These are phyloP conservation scores for Heliopora coerulea DNA, from an alignment of 92 coral and sea anemone species.

Conservation along the genomic window DNA sequence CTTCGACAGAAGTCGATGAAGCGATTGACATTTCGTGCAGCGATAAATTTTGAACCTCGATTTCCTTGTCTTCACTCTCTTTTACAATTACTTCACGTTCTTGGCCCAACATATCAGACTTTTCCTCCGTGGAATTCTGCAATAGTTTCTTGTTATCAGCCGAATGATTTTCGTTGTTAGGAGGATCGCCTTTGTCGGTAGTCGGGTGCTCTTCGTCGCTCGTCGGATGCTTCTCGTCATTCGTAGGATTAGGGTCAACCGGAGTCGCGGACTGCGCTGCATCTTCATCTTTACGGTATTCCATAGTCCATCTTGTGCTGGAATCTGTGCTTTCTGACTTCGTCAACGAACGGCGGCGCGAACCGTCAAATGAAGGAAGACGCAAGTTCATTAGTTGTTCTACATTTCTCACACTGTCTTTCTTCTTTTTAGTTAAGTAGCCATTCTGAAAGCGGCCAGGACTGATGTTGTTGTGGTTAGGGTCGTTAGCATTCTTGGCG, in stretches of 20 bases:
- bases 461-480: no score
- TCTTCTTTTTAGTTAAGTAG: constrained; percentile 74
- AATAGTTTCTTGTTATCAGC: neutral
- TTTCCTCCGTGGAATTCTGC: neutral
- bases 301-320: no score
- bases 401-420: constrained; percentile 29
- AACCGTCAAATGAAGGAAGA: constrained; percentile 32
- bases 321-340: neutral
- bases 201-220: neutral
- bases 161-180: neutral
- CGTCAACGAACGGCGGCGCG: neutral
- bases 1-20: neutral
- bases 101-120: neutral
- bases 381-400: constrained; percentile 23
- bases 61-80: neutral
- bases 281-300: neutral
- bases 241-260: neutral
- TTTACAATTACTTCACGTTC: neutral
- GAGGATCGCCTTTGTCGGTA: neutral
- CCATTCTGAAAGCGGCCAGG: constrained; percentile 45
- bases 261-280: neutral
- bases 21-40: neutral
- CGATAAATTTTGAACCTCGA: neutral
- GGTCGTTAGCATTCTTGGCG: neutral
- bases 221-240: neutral